These are phyloP conservation scores for Drosophila testacea DNA, from an alignment of 2,888 invertebrate species.

Conservation along the genomic window DNA sequence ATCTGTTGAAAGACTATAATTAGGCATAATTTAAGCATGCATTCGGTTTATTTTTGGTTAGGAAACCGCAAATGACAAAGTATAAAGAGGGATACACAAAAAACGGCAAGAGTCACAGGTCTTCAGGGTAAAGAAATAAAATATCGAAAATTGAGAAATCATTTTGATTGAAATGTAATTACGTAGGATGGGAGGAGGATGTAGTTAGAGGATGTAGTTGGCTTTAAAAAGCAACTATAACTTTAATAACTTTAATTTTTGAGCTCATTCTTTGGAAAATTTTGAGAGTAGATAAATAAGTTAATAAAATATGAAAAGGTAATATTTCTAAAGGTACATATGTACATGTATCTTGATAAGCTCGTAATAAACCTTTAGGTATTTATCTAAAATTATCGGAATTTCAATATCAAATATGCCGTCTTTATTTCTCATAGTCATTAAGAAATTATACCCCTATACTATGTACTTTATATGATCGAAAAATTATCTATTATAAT, in stretches of 20 bases:
- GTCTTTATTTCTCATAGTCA: neutral
- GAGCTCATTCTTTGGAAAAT: no score
- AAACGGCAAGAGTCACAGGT: no score
- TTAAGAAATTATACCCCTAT: neutral
- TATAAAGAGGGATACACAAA: neutral
- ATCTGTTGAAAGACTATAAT: slow-evolving; percentile 26
- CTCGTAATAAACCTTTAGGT: no score
- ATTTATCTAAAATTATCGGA: neutral
- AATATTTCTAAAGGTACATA: no score
- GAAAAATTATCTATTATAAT: no score
- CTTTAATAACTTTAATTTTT: no score
- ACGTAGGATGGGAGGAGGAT: neutral
- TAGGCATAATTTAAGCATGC: slow-evolving; percentile 20
- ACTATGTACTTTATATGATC: neutral
- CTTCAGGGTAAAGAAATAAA: neutral
- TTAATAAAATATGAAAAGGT: no score
- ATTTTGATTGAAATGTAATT: neutral
- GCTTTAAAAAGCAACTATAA: no score
- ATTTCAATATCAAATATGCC: neutral
- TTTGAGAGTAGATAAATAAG: no score
- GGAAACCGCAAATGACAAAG: neutral
- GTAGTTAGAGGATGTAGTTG: no score
- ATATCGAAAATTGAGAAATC: neutral
- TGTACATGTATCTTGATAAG: no score
- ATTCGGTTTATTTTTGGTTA: slow-evolving; percentile 22